Evolutionary conservation across 2,797 vertebrate genomes (phyloP), one percentile per base, ranked within the genome.

Genomic region (Poecilia velifera): DNA sequence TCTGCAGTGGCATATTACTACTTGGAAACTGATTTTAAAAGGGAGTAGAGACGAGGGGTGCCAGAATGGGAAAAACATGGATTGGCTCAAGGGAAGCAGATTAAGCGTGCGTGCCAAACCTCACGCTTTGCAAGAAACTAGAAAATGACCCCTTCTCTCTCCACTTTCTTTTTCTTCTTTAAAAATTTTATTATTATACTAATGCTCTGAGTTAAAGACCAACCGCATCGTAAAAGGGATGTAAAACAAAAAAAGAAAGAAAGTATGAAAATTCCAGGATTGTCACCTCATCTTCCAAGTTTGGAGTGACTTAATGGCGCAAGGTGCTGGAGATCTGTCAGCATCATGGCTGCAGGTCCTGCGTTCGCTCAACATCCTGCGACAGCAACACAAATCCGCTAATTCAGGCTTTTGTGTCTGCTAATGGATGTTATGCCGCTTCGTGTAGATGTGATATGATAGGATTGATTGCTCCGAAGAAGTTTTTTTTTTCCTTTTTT

Each of bases 41-140:
- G 92, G 86, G 86, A 90, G 87, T 84, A 77, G 88, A 84, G 28
- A 82, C 49, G 49, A 84, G 80, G 79, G 86, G 85, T 89, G 88
- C 91, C 92, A 93, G 92, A 92, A 94, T 95, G 92, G 91, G 92
- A 94, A 95, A 95, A 95, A 95, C 94, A 95, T 91, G 89, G 92
- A 94, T 90, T 93, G 95, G 94, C 94, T 93, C 84, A 89, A 82
- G 88, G 88, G 87, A 85, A 81, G 88, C 87, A 91, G 91, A 94
- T 92, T 91, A 93, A 87, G 90, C 89, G 86, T 83, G 83, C 82
- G 84, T 88, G 93, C 94, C 94, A 94, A 95, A 94, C 92, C 93
- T 95, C 93, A 94, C 92, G 88, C 93, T 95, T 93, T 94, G 94
- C 93, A 91, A 91, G 91, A 91, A 94, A 92, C 91, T 90, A 92